Percentiles rank a stretch among this genome's conserved stretches.
phyloP scores from a whole-genome alignment of 1,140 invertebrate species.

The Drosophila busckii region DNA sequence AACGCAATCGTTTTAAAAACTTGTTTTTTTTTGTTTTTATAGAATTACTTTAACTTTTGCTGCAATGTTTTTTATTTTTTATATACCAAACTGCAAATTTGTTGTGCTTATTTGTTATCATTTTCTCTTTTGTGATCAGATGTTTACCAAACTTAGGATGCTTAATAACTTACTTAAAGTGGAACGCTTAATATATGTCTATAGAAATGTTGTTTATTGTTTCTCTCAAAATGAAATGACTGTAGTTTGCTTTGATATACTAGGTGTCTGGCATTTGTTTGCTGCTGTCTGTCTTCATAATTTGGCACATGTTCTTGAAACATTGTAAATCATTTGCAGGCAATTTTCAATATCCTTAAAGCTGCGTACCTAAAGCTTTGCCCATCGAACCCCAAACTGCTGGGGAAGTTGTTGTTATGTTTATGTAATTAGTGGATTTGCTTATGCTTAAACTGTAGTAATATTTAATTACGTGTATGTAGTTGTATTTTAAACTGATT shows the following conservation, averaged over 20 bases:
- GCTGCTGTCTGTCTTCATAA: slow-evolving; percentile 4
- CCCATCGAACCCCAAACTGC: no score
- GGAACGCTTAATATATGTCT: slow-evolving; percentile 26
- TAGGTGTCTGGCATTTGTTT: slow-evolving; percentile 35
- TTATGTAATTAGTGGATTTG: slow-evolving; percentile 9
- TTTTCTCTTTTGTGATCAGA: slow-evolving; percentile 71
- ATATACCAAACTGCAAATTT: slow-evolving; percentile 72
- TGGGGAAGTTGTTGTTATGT: background rate
- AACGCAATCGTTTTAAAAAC: slow-evolving; percentile 63
- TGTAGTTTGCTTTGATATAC: slow-evolving; percentile 31
- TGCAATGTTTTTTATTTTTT: slow-evolving; percentile 18
- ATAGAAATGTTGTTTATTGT: no score
- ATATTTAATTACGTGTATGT: slow-evolving; percentile 70
- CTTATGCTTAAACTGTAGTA: slow-evolving; percentile 73
- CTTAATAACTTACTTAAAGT: slow-evolving; percentile 68
- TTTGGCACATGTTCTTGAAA: slow-evolving; percentile 39
- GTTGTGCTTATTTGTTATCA: slow-evolving; percentile 26
- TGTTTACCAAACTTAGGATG: slow-evolving; percentile 73
- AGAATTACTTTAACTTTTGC: slow-evolving; percentile 22
- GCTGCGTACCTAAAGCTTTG: slow-evolving; percentile 24
- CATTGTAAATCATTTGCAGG: slow-evolving; percentile 34
- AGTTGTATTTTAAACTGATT: slow-evolving; percentile 69
- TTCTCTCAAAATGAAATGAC: no score
- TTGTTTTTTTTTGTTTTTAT: slow-evolving; percentile 35
- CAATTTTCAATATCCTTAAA: slow-evolving; percentile 35